Percentiles rank a stretch among this genome's conserved stretches.
These are phyloP conservation scores for Mongoloraphidia duomilia DNA, from an alignment of 2,888 invertebrate species.

Conservation along the genomic window DNA sequence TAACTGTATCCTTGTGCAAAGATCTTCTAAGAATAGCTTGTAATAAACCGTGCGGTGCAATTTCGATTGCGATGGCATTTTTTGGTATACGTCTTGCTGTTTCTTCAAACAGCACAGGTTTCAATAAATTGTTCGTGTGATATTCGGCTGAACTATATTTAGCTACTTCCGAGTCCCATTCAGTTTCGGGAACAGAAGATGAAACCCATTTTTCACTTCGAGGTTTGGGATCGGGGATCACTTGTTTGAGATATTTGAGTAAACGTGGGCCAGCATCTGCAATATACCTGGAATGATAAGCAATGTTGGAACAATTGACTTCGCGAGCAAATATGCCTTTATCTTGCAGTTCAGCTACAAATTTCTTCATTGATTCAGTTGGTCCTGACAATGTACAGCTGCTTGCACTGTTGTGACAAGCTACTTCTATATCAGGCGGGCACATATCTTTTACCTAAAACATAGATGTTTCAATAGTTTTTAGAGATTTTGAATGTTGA, in stretches of 20 bases:
- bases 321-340: conserved; percentile 60
- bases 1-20: conserved; percentile 49
- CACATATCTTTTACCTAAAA: conserved; percentile 39
- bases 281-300: conserved; percentile 71
- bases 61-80: conserved; percentile 72
- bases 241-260: no score
- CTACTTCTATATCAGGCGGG: conserved; percentile 53
- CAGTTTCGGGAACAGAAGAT: conserved; percentile 42
- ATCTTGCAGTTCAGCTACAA: conserved; percentile 38
- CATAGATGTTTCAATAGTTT: background rate
- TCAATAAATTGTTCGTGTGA: conserved; percentile 50
- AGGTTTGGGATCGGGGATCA: conserved; percentile 30
- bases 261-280: conserved; percentile 37
- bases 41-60: conserved; percentile 79
- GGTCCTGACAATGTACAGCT: conserved; percentile 53
- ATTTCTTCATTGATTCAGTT: conserved; percentile 40
- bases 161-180: conserved; percentile 41
- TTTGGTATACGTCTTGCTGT: conserved; percentile 62
- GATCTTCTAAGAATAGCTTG: conserved; percentile 76
- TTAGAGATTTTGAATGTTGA: no score
- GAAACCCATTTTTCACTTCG: conserved; percentile 49
- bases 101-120: conserved; percentile 68
- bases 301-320: conserved; percentile 21
- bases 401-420: conserved; percentile 51
- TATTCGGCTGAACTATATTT: conserved; percentile 47